Evolutionary conservation across 2,888 invertebrate genomes (phyloP), one percentile per base, ranked within the genome.

Genomic region (Meganola albula): DNA sequence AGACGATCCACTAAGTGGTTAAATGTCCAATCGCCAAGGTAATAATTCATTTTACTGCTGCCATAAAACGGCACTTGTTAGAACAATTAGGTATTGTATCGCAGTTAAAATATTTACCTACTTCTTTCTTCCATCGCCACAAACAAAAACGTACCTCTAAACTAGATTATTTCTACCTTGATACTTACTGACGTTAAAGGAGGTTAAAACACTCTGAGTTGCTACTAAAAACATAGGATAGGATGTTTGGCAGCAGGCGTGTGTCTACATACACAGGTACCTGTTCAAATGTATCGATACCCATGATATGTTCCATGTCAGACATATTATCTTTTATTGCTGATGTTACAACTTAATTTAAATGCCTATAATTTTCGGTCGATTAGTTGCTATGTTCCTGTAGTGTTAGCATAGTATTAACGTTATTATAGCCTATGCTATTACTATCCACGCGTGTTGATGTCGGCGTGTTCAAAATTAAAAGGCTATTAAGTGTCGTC

Each of bases 401-500:
- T 24, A 16, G 30, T 53, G 27, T 42, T 50, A 60, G 61, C 58
- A 55, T 58, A 57, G 54, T 68, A 74, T 74, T 71, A 72, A n/a
- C n/a, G n/a, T n/a, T n/a, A n/a, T n/a, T n/a, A n/a, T n/a, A n/a
- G n/a, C n/a, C n/a, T 60, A 39, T 36, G 47, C 53, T 55, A 63
- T 70, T 65, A 67, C 61, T 63, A 56, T 59, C 58, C 48, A 49
- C 64, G 60, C 60, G 64, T 62, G 60, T 63, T 66, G 77, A 75
- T 72, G 66, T 72, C 63, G 62, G 60, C 56, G 70, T 69, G 74
- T 72, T 49, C 67, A 71, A 78, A 83, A 83, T 83, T 83, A 83
- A 83, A 82, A 82, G 75, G 64, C 74, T 78, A 72, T 74, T 72
- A 72, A 66, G 64, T 61, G 53, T 53, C 77, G 48, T 64, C 83